phyloP scores from a whole-genome alignment of 2,113 vertebrate species.

The Phylloscopus whistleri region DNA sequence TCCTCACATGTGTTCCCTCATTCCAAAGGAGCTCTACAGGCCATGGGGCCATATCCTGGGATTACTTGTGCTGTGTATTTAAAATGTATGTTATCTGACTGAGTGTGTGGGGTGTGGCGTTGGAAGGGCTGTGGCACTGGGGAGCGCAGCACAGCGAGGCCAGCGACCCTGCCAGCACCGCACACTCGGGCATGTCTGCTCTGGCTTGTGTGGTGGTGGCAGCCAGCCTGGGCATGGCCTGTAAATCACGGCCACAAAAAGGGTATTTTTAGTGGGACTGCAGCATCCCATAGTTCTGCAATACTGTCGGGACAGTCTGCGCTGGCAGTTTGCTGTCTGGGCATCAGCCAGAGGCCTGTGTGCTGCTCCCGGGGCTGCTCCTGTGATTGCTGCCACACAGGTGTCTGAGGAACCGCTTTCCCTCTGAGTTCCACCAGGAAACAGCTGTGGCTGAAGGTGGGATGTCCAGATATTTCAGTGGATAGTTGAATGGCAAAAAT shows the following conservation, averaged over 20 bases:
- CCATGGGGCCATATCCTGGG: rapidly evolving
- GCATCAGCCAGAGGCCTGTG: neutral
- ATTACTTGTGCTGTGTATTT: neutral
- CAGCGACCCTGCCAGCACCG: rapidly evolving
- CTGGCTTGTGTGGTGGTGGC: rapidly evolving
- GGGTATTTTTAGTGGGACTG: neutral
- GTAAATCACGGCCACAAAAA: rapidly evolving
- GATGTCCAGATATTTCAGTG: neutral
- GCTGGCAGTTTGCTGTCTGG: neutral
- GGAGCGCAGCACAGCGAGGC: rapidly evolving
- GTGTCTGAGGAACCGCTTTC: neutral
- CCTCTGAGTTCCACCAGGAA: neutral
- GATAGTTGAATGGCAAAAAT: neutral
- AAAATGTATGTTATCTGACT: too few species aligned
- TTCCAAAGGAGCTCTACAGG: neutral
- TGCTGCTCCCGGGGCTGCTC: neutral
- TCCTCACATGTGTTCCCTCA: rapidly evolving
- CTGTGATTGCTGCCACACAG: neutral
- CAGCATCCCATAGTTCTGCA: rapidly evolving
- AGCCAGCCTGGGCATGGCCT: rapidly evolving
- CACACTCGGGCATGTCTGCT: neutral
- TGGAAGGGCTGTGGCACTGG: neutral
- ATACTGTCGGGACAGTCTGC: neutral
- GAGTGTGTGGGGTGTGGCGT: neutral
- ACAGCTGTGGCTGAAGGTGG: neutral